Conservation (phyloP, 2,888 invertebrate genomes). For the Drosophila merina region DNA sequence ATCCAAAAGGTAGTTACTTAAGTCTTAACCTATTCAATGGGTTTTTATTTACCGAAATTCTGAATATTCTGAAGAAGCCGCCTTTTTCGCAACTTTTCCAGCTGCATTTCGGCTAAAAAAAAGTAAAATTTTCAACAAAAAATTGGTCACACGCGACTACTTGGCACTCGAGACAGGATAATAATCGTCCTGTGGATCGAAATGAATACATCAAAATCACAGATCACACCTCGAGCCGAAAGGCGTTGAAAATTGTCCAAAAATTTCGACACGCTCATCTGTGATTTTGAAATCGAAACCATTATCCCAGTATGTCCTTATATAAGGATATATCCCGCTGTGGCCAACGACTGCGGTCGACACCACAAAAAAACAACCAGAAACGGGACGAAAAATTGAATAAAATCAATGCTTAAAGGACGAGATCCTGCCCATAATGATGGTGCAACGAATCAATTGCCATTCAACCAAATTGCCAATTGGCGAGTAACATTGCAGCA, state of each 20-base stretch:
- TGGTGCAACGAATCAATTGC: conserved; percentile 74
- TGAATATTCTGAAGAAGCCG: neutral
- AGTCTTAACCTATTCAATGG: too few relatives aligned
- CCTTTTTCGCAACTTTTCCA: conserved; percentile 26
- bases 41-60: too few relatives aligned
- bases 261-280: conserved; percentile 24
- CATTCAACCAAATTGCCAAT: conserved; percentile 36
- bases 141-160: conserved; percentile 77
- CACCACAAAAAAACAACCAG: conserved; percentile 42
- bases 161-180: conserved; percentile 64
- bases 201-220: conserved; percentile 27
- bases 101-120: conserved; percentile 44
- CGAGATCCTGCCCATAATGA: conserved; percentile 26
- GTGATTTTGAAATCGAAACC: neutral
- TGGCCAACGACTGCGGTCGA: conserved; percentile 78
- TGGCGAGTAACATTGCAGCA: conserved; percentile 46
- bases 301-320: neutral
- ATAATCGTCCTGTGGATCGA: conserved; percentile 2
- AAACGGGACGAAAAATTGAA: neutral
- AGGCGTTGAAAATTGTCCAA: conserved; percentile 23
- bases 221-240: conserved; percentile 29
- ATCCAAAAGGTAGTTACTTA: too few relatives aligned
- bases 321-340: conserved; percentile 58
- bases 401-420: conserved; percentile 1
- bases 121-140: conserved; percentile 16